Base-by-base conservation (phyloP, 2,797 vertebrate species). In the Mus minutoides region DNA sequence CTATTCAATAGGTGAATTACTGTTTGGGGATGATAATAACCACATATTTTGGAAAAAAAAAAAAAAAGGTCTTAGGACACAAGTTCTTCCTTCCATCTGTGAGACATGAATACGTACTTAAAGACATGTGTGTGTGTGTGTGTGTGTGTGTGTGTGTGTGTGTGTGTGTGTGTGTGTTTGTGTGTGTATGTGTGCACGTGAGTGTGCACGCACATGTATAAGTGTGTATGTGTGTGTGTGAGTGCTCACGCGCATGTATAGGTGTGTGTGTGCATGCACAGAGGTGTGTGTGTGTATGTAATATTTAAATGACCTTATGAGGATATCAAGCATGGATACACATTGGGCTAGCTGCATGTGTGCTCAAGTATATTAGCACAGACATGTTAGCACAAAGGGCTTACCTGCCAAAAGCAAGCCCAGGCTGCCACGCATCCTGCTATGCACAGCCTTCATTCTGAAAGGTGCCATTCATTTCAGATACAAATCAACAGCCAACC, bases 401-500 rank as follows among this genome's bases (percentile, higher is more conserved):
- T 64, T 11, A 94, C 3, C 62, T 88, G 62, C 69, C 24, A 85
- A 46, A 71, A 49, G 12, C 43, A 69, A 78, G 37, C 46, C 84
- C 8, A 31, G 4, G 46, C 6, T 73, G 40, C 14, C 24, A 69
- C 0, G 0, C 14, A 73, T 91, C 12, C 78, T 88, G 58, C 19
- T 10, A 1, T 31, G 46, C 21, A 11, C 78, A 52, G 88, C 62
- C 90, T 94, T 96, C 94, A 78, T 91, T 95, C 54, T 94, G 96
- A 97, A 95, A 95, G 86, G 94, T 95, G 89, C 43, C 83, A 95
- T 94, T 98, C 89, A 94, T 94, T 96, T 97, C 40, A 94, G 40
- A 90, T 82, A 92, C 73, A 97, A 96, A 97, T 96, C 6, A 1
- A 79, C 86, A 96, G 58, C 19, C 92, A 82, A 62, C 88, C 92